Conservation (phyloP, 2,797 vertebrate genomes). For the Phalloptychus januarius region DNA sequence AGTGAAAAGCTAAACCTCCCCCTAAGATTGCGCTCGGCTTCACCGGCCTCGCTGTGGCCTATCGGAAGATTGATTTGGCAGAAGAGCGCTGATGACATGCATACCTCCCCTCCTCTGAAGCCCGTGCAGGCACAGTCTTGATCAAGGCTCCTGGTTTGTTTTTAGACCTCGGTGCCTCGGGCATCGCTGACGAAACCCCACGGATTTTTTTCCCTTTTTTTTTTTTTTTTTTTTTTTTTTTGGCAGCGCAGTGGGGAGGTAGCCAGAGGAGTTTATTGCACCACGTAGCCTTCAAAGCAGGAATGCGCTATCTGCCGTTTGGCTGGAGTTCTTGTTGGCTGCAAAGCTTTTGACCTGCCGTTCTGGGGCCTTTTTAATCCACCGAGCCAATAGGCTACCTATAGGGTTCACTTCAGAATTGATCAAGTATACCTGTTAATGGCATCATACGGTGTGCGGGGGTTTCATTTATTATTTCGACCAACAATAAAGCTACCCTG, state of each 20-base stretch:
- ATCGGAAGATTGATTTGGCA: conserved; percentile 62
- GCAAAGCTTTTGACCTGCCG: conserved; percentile 22
- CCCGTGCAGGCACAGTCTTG: conserved; percentile 64
- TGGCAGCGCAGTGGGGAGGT: conserved; percentile 49
- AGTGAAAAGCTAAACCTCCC: conserved; percentile 13
- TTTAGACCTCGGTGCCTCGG: conserved; percentile 64
- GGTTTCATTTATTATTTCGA: background rate
- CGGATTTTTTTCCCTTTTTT: conserved; percentile 31
- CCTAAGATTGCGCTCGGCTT: conserved; percentile 21
- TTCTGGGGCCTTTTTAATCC: background rate
- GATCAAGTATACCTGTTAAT: background rate
- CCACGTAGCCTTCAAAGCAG: conserved; percentile 48
- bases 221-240: conserved; percentile 16
- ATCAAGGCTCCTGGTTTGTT: conserved; percentile 65
- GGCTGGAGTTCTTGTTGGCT: conserved; percentile 21
- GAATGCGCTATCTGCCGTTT: conserved; percentile 47
- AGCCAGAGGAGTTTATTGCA: conserved; percentile 52
- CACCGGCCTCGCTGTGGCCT: conserved; percentile 48
- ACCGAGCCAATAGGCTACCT: background rate
- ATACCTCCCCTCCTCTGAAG: conserved; percentile 42
- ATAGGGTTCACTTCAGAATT: background rate
- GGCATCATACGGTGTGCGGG: background rate
- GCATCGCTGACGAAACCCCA: conserved; percentile 67
- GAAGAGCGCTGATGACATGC: conserved; percentile 51
- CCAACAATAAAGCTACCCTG: background rate